Base-by-base conservation (phyloP, 92 coral and sea anemone genomes). In the Palythoa grandis region DNA sequence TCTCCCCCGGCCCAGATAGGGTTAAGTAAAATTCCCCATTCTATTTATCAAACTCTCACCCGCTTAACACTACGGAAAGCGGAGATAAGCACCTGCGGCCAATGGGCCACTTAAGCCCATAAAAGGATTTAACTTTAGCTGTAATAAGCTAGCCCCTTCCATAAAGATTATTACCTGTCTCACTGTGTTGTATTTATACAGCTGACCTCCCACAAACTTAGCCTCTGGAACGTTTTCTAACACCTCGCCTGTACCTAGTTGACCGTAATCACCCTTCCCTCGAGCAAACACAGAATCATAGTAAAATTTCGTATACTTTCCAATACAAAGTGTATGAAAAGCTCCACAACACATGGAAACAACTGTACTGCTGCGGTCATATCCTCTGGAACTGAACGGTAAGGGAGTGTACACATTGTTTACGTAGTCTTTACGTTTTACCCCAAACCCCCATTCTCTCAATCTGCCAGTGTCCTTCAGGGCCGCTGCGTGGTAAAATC, bases 261-360 rank as follows among this genome's bases (percentile, higher is more conserved):
- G 92, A 20, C 95, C 95, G 43, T 77, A 76, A 11, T 79, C 76
- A 5, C 93, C 95, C 14, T 75, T 22, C 47, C 95, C 95, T 89
- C 95, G 91, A n/a, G 92, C 58, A 79, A 65, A 92, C 79, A 89
- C 76, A 1, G 85, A 63, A 14, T 88, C 88, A 14, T 39, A 38
- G 56, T 66, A 89, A 29, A 75, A 72, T 50, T 40, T 23, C 39
- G 19, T 77, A 48, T 63, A 79, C 47, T 90, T 73, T 25, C 87
- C 89, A 39, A 88, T 22, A 24, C 88, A 48, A 17, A 93, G 85
- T 20, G 95, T 68, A 66, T 93, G 95, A 71, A 72, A 89, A 47
- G 88, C 91, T 17, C 95, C 95, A 80, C 95, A 93, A 14, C 92
- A 87, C 72, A 93, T 66, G 6, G 90, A 71, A 17, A 35, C 88